These are phyloP conservation scores for Agrochola litura DNA, from an alignment of 2,888 invertebrate species.

Conservation along the genomic window DNA sequence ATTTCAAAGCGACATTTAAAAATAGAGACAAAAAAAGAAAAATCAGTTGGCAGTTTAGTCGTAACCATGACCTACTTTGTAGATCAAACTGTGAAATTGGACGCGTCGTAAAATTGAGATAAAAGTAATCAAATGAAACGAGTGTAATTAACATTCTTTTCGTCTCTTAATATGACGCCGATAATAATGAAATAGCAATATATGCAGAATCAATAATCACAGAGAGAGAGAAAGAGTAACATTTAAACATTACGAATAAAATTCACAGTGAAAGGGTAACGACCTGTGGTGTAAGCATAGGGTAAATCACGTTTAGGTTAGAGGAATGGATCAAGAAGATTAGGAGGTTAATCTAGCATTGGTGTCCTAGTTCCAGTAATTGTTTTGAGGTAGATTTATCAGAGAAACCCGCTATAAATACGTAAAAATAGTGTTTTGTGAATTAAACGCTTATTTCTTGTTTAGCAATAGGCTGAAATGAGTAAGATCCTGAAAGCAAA, in stretches of 20 bases:
- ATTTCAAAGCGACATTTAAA: conserved; percentile 12
- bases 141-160: background rate
- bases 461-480: background rate
- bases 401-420: background rate
- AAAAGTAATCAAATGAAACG: conserved; percentile 33
- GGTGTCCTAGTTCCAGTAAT: background rate
- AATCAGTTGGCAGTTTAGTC: conserved; percentile 5
- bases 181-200: background rate
- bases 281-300: too few relatives aligned
- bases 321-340: conserved; percentile 1
- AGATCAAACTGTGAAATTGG: conserved; percentile 29
- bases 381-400: background rate
- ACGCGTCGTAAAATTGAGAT: conserved; percentile 45
- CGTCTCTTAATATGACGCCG: background rate
- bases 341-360: background rate
- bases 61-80: conserved; percentile 50
- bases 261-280: background rate
- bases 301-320: background rate
- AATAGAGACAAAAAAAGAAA: conserved; percentile 22
- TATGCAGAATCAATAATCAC: background rate
- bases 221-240: background rate
- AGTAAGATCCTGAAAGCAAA: background rate
- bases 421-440: background rate
- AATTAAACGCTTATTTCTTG: background rate
- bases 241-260: background rate